Conservation (phyloP, 2,888 invertebrate genomes). For the Drosophila gaucha region DNA sequence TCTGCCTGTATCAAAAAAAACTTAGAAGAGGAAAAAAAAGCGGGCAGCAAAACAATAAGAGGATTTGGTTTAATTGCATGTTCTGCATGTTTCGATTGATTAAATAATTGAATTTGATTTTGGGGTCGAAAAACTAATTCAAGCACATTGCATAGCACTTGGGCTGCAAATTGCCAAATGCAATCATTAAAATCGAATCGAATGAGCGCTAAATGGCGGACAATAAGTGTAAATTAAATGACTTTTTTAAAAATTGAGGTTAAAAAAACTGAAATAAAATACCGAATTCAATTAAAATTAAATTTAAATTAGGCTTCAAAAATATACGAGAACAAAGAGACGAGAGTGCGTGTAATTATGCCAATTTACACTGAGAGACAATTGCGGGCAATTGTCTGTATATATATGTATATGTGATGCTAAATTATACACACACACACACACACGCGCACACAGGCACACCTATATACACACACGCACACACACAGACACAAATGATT, state of each 20-base stretch:
- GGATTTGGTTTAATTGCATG: constrained; percentile 7
- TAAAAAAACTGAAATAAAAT: neutral
- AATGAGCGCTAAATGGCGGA: constrained; percentile 17
- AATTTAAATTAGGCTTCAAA: constrained; percentile 1
- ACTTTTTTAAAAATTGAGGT: neutral
- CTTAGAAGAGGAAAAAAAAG: neutral
- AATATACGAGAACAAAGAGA: constrained; percentile 6
- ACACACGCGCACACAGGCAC: constrained; percentile 20
- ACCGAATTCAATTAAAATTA: neutral
- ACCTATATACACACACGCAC: constrained; percentile 1
- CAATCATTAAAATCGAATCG: constrained; percentile 12
- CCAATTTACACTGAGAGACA: constrained; percentile 48
- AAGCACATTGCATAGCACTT: constrained; percentile 8
- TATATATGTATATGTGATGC: constrained; percentile 19
- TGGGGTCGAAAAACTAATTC: neutral
- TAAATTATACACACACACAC: constrained; percentile 13
- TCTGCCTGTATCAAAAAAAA: too few relatives aligned
- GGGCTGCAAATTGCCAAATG: neutral
- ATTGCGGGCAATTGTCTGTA: constrained; percentile 35
- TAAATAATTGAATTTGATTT: constrained; percentile 11
- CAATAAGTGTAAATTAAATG: constrained; percentile 18
- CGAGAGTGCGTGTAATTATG: constrained; percentile 45
- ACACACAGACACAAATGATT: neutral
- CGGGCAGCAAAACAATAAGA: neutral
- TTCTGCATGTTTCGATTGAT: constrained; percentile 1